Percentiles rank a stretch among this genome's conserved stretches.
Conservation (phyloP, 2,888 invertebrate species). For the Conistra vaccinii region DNA sequence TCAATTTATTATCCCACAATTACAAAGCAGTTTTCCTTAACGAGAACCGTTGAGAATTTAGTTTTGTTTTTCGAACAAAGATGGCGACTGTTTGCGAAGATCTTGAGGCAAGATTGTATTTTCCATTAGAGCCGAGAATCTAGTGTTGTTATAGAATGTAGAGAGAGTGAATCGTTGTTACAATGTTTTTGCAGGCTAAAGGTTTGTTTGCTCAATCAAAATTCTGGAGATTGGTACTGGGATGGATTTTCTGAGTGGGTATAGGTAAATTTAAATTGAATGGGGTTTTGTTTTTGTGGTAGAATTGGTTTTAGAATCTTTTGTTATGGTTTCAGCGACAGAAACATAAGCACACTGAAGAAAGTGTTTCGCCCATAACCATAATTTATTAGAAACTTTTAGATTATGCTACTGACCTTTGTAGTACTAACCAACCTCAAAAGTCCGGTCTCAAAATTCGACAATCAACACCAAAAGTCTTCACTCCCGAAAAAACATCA, state of each 20-base stretch:
- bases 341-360: too few species aligned
- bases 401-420: background rate
- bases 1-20: conserved; percentile 71
- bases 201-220: conserved; percentile 82
- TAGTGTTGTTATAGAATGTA: conserved; percentile 78
- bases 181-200: conserved; percentile 74
- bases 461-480: conserved; percentile 1
- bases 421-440: background rate
- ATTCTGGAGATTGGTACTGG: conserved; percentile 70
- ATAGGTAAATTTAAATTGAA: conserved; percentile 37
- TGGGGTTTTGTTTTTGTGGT: conserved; percentile 19
- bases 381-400: background rate
- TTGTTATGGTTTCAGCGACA: background rate
- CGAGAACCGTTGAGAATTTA: conserved; percentile 73
- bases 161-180: conserved; percentile 81
- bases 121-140: conserved; percentile 78
- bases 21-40: conserved; percentile 76
- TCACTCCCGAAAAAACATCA: conserved; percentile 19
- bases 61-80: conserved; percentile 75
- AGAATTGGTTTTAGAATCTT: background rate
- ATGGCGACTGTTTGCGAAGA: conserved; percentile 80
- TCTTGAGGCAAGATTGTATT: conserved; percentile 84
- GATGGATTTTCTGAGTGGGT: conserved; percentile 62
- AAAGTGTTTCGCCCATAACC: too few species aligned
- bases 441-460: background rate